These are phyloP conservation scores for Porphyrio hochstetteri DNA, from an alignment of 2,113 vertebrate species.

Conservation along the genomic window DNA sequence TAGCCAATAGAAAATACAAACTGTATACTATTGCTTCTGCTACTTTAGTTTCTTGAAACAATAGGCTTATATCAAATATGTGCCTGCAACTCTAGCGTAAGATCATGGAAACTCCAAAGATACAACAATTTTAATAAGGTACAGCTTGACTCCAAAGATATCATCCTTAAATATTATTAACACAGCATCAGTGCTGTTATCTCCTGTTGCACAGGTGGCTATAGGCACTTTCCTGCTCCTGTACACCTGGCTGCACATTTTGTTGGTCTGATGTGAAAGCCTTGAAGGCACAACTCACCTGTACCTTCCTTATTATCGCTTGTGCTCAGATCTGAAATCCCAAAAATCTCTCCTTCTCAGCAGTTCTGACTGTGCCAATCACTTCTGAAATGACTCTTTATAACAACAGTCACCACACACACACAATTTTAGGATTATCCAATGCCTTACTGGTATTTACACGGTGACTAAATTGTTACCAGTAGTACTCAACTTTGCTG, in stretches of 20 bases:
- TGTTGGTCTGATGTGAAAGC: neutral
- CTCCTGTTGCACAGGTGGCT: neutral
- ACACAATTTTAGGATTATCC: neutral
- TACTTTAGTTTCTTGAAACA: neutral
- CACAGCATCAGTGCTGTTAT: neutral
- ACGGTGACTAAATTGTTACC: neutral
- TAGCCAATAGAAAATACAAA: neutral
- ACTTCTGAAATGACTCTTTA: neutral
- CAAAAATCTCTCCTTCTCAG: neutral
- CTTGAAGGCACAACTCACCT: neutral
- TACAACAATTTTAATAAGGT: neutral
- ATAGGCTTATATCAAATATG: neutral
- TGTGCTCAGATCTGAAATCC: neutral
- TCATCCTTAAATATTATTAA: neutral
- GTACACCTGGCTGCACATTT: neutral
- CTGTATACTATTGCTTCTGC: neutral
- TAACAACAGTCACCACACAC: neutral
- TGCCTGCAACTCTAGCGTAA: neutral
- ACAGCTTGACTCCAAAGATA: neutral
- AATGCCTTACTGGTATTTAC: neutral
- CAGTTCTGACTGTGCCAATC: neutral
- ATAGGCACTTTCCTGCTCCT: neutral
- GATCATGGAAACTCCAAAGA: neutral
- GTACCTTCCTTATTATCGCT: neutral
- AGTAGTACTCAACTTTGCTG: neutral